A percentile compares a stretch with the other conserved stretches of the same genome.
These are phyloP conservation scores for Eublepharis macularius DNA, from an alignment of 2,113 vertebrate genomes.

Conservation along the genomic window DNA sequence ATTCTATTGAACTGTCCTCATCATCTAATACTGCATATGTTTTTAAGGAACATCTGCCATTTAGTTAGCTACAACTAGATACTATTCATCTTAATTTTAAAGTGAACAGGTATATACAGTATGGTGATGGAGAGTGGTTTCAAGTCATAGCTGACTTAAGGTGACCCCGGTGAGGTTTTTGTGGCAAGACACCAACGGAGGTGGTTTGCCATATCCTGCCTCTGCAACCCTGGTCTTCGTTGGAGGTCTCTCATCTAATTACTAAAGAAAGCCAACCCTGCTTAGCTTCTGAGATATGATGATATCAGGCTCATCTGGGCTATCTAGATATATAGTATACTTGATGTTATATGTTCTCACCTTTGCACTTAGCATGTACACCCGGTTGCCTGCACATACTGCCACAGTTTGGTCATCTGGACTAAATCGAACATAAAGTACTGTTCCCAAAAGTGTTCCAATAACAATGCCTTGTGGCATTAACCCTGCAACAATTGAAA, in stretches of 20 bases:
- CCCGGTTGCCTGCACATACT: constrained; percentile 73
- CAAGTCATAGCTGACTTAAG: too few relatives aligned
- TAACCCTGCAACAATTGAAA: constrained; percentile 71
- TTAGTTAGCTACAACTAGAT: neutral
- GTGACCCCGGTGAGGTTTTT: too few relatives aligned
- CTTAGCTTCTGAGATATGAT: too few relatives aligned
- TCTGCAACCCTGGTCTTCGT: too few relatives aligned
- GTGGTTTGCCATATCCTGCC: too few relatives aligned
- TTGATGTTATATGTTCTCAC: constrained; percentile 60
- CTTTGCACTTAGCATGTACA: constrained; percentile 78
- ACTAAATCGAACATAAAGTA: constrained; percentile 80
- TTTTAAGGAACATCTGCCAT: neutral
- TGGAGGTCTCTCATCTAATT: too few relatives aligned
- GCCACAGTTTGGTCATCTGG: constrained; percentile 75
- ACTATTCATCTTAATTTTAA: neutral
- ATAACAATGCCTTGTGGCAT: constrained; percentile 77
- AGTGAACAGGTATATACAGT: neutral
- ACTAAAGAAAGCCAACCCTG: too few relatives aligned
- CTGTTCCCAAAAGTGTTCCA: constrained; percentile 75
- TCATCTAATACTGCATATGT: neutral
- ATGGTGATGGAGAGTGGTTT: too few relatives aligned
- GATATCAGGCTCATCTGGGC: too few relatives aligned
- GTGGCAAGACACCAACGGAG: too few relatives aligned
- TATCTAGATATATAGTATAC: too few relatives aligned
- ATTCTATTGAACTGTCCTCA: neutral